Base-by-base conservation (phyloP, 35 echinoderm and acorn worm genomes). In the Apostichopus californicus region DNA sequence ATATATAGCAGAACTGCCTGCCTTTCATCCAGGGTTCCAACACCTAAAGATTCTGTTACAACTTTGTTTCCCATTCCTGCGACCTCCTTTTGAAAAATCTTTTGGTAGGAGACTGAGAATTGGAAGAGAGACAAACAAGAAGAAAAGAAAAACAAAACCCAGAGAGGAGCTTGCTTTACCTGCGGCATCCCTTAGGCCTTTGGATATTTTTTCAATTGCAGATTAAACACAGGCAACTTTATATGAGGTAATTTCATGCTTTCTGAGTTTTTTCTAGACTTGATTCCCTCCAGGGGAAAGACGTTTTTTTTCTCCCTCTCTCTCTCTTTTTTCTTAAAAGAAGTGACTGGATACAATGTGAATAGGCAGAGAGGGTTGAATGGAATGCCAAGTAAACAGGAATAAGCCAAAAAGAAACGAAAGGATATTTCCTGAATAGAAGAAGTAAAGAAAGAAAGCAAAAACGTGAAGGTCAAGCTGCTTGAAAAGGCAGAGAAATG, bases 221-320 rank as follows among this genome's bases (percentile, higher is more conserved):
- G 81, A 60, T 85, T 85, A 85, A 20, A 85, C 55, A 60, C 14
- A 85, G 55, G 52, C 15, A 85, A 18, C 52, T 85, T 85, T 72
- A 89, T 89, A 89, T 54, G 86, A 72, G 86, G 25, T 72, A 53
- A 89, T 89, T 89, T 73, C 65, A 65, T 73, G 63, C 21, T 66
- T 87, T 89, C 23, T 66, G 9, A 89, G 58, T 89, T 89, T 89
- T 46, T 88, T 89, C 24, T 72, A 26, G 68, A 58, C 55, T 85
- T 52, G 22, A 11, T 11, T 89, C 61, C 61, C 86, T 89, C 25
- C 24, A 82, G 86, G 64, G 61, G 68, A 89, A 63, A 55, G 28
- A 61, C 58, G 12, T 7, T 61, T 61, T 61, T 9, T 61, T 61
- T 4, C 11, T 4, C 11, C 1, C 57, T 11, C 57, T 11, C 58